Conservation (phyloP, 2,113 vertebrate species). For the Crypturellus undulatus region DNA sequence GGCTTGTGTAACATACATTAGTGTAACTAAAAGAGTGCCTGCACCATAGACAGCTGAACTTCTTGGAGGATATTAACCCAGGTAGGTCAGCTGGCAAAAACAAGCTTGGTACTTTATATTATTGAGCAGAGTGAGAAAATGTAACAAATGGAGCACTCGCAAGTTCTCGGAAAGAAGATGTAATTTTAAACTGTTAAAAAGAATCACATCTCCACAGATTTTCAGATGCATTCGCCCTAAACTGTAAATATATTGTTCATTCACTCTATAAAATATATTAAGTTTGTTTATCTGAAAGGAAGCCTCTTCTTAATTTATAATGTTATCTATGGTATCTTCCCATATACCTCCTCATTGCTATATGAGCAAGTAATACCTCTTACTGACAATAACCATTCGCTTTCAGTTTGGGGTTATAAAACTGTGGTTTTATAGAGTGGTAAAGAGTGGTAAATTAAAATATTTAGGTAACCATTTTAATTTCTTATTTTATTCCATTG, state of each 20-base stretch:
- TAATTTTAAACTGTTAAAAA: neutral
- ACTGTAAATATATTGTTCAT: neutral
- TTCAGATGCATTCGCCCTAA: neutral
- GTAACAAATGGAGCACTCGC: neutral
- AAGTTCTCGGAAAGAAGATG: neutral
- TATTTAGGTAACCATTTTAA: too few species aligned
- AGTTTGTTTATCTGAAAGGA: neutral
- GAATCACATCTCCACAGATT: neutral
- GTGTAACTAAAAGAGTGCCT: neutral
- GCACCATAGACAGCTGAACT: fast-evolving
- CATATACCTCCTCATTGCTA: neutral
- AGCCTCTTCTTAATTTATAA: neutral
- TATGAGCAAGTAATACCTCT: neutral
- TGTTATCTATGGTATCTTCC: neutral
- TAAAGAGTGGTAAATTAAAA: neutral
- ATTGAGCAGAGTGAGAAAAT: neutral
- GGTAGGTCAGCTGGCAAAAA: neutral
- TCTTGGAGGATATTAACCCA: neutral
- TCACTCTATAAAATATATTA: neutral
- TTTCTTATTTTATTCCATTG: neutral
- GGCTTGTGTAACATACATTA: neutral
- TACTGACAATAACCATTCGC: neutral
- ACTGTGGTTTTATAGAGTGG: too few species aligned
- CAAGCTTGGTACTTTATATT: neutral
- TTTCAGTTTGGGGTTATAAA: neutral